phyloP scores from a whole-genome alignment of 2,888 invertebrate species.

The Cantharis rustica region DNA sequence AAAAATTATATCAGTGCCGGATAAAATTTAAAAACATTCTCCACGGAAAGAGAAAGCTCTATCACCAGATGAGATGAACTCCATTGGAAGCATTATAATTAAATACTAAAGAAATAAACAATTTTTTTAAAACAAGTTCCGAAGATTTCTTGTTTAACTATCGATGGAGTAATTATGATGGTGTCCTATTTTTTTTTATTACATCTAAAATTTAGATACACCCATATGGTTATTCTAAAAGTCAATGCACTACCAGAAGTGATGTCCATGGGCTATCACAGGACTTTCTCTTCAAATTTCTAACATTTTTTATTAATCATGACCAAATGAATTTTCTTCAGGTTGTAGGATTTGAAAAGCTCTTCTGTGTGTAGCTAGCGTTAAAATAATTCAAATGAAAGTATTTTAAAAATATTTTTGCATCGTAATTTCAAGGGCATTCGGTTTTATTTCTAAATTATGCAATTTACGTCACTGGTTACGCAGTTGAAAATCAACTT shows the following conservation, averaged over 20 bases:
- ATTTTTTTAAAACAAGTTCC: neutral
- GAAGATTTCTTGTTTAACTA: neutral
- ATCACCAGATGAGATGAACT: neutral
- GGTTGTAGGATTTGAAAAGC: neutral
- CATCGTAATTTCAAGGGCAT: neutral
- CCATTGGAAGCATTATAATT: neutral
- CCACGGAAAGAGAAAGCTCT: neutral
- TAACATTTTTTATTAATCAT: neutral
- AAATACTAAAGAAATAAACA: neutral
- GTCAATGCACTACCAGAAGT: neutral
- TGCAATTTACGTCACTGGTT: neutral
- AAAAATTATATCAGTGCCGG: neutral
- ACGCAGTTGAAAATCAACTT: neutral
- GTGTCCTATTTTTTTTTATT: neutral
- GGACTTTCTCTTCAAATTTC: neutral
- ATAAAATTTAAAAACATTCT: neutral
- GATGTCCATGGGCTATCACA: neutral
- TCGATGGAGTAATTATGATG: neutral
- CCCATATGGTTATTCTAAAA: neutral
- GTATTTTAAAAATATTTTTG: neutral
- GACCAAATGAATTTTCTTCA: neutral
- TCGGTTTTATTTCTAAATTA: neutral
- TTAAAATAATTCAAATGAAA: neutral
- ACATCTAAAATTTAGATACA: neutral
- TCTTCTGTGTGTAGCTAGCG: neutral